Evolutionary conservation across 2,888 invertebrate species (phyloP).

Genomic region (Synanthedon andrenaeformis): DNA sequence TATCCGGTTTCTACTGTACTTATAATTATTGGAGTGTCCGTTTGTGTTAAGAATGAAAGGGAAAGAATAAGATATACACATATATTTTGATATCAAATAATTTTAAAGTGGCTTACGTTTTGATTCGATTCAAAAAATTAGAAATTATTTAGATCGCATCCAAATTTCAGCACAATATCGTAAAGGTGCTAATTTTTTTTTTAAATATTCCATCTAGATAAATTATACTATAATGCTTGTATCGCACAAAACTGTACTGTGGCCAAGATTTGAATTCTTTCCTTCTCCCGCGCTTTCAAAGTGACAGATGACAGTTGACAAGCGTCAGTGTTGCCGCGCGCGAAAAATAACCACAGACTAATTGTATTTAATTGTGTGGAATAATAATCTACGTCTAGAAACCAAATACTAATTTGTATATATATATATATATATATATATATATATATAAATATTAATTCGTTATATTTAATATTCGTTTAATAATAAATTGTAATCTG

Average conservation of each 20-base stretch:
- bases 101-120: not conserved
- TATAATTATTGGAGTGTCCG: no score
- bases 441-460: not conserved
- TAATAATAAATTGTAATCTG: not conserved
- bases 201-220: not conserved
- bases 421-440: slow-evolving; percentile 6
- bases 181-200: slow-evolving; percentile 4
- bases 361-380: not conserved
- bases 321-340: not conserved
- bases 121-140: not conserved
- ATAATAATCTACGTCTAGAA: slow-evolving; percentile 22
- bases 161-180: slow-evolving; percentile 1
- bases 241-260: no score
- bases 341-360: not conserved
- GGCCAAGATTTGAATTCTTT: no score
- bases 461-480: not conserved
- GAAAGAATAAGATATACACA: not conserved
- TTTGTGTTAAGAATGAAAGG: no score
- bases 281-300: not conserved
- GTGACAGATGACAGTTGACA: not conserved
- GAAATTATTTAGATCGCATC: not conserved
- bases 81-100: not conserved
- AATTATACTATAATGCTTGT: no score
- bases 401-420: slow-evolving; percentile 60
- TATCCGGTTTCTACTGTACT: no score